Base-by-base conservation (phyloP, 2,113 vertebrate species). In the Coptodon bakossiorum region DNA sequence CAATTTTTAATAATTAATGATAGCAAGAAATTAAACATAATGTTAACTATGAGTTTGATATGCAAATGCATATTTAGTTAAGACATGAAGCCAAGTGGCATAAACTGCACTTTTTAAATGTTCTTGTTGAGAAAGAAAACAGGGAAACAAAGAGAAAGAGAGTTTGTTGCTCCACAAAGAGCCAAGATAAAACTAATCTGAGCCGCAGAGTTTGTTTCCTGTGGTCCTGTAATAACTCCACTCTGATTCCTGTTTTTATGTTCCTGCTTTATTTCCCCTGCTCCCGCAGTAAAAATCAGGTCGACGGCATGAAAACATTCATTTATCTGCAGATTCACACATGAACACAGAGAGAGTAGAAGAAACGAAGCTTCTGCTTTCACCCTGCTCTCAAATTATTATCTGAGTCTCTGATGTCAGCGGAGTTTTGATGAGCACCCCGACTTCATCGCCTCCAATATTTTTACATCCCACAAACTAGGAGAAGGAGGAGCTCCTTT, bases 191-290 rank as follows among this genome's bases (percentile, higher is more conserved):
- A 48, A 73, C 5, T 11, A 78, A 50, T 78, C 24, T 12, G 10
- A 52, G 45, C 73, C 1, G 4, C 27, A 52, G 73, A 78, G 45
- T 50, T 50, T 11, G 71, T 50, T 78, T 78, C 71, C 71, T 78
- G 71, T 50, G 24, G 71, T 78, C 45, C 27, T 52, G 59, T 43
- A 84, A 84, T 73, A 59, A 88, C 73, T 29, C 22, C 63, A 45
- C 84, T 9, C 43, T 31, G 50, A 29, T 84, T 73, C 43, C 17
- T 31, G 52, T 27, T 40, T 83, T 88, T 27, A 73, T 81, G 31
- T 82, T 34, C 63, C 81, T 45, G 71, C 9, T 78, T 88, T 88
- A 84, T 88, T 88, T 85, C 82, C 87, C 78, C 52, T 84, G 86
- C 57, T 84, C 52, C 81, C 24, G 16, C 48, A 36, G 73, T 73